Conservation (phyloP, 2,888 invertebrate species). For the Lasioglossum marginatum region DNA sequence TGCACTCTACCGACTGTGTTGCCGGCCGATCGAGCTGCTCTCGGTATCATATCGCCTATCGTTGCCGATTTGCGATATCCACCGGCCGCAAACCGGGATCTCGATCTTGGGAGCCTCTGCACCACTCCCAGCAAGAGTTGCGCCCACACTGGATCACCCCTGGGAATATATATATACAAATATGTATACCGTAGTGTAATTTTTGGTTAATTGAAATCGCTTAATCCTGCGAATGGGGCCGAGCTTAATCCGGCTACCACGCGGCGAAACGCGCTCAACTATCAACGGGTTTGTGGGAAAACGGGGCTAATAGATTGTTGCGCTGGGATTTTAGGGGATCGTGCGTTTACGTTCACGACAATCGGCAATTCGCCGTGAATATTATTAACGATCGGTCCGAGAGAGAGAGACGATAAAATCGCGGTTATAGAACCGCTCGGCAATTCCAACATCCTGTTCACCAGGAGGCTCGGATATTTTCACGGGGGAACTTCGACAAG, state of each 20-base stretch:
- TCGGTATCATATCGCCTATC: background rate
- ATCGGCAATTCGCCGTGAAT: background rate
- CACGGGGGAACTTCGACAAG: conserved; percentile 21
- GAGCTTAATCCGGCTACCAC: background rate
- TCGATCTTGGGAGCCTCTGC: background rate
- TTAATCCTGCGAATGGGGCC: conserved; percentile 4
- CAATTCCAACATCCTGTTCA: background rate
- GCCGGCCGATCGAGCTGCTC: conserved; percentile 17
- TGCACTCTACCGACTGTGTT: conserved; percentile 35
- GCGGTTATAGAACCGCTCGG: background rate
- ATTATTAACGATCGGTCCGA: background rate
- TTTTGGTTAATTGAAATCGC: conserved; percentile 41
- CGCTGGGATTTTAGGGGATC: background rate
- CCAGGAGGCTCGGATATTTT: conserved; percentile 7
- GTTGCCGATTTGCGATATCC: background rate
- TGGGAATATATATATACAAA: background rate
- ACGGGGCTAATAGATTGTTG: conserved; percentile 22
- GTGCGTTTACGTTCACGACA: background rate
- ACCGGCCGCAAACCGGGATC: conserved; percentile 25
- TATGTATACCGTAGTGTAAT: background rate
- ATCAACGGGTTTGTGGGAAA: background rate
- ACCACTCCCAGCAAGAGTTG: background rate
- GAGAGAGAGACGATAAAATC: background rate
- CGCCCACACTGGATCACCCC: background rate
- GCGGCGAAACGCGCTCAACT: conserved; percentile 1